Evolutionary conservation across 2,888 invertebrate species (phyloP), one percentile per base, ranked within the genome.

Genomic region (Frankliniella fusca): DNA sequence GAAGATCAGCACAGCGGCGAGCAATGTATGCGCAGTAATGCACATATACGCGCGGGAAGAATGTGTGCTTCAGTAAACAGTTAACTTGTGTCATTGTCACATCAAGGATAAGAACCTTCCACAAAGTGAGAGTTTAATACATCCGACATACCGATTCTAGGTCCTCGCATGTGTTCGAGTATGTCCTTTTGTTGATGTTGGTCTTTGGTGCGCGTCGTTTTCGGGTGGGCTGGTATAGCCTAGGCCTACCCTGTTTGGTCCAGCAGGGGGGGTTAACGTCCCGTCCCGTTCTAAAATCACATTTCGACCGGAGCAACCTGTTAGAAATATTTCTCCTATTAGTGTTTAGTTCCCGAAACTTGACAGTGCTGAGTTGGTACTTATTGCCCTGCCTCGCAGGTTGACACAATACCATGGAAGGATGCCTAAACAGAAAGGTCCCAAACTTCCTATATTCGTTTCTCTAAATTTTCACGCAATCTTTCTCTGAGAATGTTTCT

Each of bases 61-160:
- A 76, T 76, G 27, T 23, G 70, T 23, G 23, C 27, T 27, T 9
- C 70, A 76, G 70, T 76, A 76, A 76, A 76, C 70, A 76, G 70
- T 76, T 76, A 76, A 76, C 70, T 76, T 76, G 70, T 76, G 70
- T 76, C 70, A 27, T 76, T 76, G 70, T 76, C 70, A 76, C 70
- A 27, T 27, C 70, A 27, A 76, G 70, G 70, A 76, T 8, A 23
- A 27, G 27, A 76, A n/a, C 27, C 9, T 15, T 18, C 61, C 15
- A 1, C 61, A 18, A n/a, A 7, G 20, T 7, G 18, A 61, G 54
- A 76, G 70, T 11, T 23, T 23, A 23, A 23, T n/a, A 27, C 10
- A 5, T 23, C 10, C 12, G 70, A 11, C 70, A 3, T 76, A 27
- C 70, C 23, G 23, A 12, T 23, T 11, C 27, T 27, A 76, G 70